Percentiles rank a stretch among this genome's conserved stretches.
phyloP scores from a whole-genome alignment of 2,888 invertebrate genomes.

The Eristalis pertinax region DNA sequence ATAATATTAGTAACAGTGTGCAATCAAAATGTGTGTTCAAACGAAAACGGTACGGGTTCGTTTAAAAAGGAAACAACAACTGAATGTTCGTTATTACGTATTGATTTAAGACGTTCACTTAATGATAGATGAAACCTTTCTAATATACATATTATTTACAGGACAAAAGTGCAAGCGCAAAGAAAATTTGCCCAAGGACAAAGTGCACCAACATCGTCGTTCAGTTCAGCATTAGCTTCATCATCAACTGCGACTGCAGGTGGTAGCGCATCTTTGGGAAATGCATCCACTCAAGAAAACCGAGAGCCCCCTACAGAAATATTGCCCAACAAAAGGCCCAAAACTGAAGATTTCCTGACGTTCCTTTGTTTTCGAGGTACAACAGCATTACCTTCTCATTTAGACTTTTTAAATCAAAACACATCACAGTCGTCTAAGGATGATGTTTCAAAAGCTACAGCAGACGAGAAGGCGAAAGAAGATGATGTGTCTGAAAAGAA shows the following conservation, averaged over 20 bases:
- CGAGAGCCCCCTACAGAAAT: slow-evolving; percentile 85
- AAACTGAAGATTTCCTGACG: slow-evolving; percentile 92
- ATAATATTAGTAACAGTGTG: no score
- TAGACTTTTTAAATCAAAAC: slow-evolving; percentile 85
- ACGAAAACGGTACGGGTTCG: no score
- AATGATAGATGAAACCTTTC: not conserved
- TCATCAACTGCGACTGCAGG: slow-evolving; percentile 74
- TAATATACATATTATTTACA: slow-evolving; percentile 75
- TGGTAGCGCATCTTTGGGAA: slow-evolving; percentile 74
- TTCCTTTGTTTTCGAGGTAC: slow-evolving; percentile 92
- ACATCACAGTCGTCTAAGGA: slow-evolving; percentile 75
- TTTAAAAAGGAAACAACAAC: not conserved
- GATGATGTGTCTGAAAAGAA: slow-evolving; percentile 39
- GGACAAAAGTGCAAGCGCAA: slow-evolving; percentile 92
- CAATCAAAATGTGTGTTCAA: no score
- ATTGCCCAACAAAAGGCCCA: slow-evolving; percentile 86
- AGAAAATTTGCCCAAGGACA: slow-evolving; percentile 95
- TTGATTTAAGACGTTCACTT: not conserved
- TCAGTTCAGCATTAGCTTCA: slow-evolving; percentile 76
- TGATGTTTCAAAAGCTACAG: slow-evolving; percentile 42
- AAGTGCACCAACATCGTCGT: slow-evolving; percentile 84
- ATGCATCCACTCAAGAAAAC: slow-evolving; percentile 85
- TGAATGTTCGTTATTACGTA: not conserved
- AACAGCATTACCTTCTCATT: slow-evolving; percentile 86
- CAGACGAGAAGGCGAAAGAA: slow-evolving; percentile 44